Conservation (phyloP, 2,888 invertebrate species). For the Euclidia mi region DNA sequence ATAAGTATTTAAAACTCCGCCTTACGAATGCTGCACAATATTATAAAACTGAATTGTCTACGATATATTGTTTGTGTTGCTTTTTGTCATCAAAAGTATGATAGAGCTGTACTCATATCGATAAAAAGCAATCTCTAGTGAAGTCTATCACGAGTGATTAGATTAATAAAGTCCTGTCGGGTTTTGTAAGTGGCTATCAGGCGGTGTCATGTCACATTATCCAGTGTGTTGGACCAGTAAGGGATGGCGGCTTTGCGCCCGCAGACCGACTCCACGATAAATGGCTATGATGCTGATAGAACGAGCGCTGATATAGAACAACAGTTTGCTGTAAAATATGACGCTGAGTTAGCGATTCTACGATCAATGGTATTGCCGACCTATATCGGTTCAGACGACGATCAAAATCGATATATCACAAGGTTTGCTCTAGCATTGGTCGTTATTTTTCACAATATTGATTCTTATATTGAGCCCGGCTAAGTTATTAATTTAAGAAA, state of each 20-base stretch:
- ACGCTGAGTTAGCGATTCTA: conserved; percentile 55
- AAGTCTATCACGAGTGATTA: neutral
- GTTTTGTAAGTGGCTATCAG: conserved; percentile 50
- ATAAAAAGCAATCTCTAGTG: too few relatives aligned
- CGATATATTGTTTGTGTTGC: too few relatives aligned
- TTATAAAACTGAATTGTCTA: too few relatives aligned
- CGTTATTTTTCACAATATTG: too few relatives aligned
- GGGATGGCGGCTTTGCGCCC: conserved; percentile 62
- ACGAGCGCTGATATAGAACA: conserved; percentile 67
- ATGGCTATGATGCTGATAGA: conserved; percentile 67
- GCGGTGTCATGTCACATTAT: conserved; percentile 73
- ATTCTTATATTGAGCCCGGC: too few relatives aligned
- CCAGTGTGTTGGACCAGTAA: conserved; percentile 69
- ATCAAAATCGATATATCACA: conserved; percentile 36
- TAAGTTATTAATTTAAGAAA: too few relatives aligned
- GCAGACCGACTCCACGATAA: conserved; percentile 67
- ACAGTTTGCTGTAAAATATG: conserved; percentile 75
- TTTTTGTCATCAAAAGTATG: too few relatives aligned
- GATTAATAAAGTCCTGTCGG: conserved; percentile 6
- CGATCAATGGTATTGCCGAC: conserved; percentile 63
- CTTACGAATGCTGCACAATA: too few relatives aligned
- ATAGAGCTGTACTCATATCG: too few relatives aligned
- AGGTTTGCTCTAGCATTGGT: neutral
- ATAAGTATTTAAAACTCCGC: too few relatives aligned
- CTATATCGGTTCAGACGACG: conserved; percentile 56